Percentiles rank a stretch among this genome's conserved stretches.
Evolutionary conservation across 2,888 invertebrate species (phyloP).

Genomic region (Keiferia lycopersicella): DNA sequence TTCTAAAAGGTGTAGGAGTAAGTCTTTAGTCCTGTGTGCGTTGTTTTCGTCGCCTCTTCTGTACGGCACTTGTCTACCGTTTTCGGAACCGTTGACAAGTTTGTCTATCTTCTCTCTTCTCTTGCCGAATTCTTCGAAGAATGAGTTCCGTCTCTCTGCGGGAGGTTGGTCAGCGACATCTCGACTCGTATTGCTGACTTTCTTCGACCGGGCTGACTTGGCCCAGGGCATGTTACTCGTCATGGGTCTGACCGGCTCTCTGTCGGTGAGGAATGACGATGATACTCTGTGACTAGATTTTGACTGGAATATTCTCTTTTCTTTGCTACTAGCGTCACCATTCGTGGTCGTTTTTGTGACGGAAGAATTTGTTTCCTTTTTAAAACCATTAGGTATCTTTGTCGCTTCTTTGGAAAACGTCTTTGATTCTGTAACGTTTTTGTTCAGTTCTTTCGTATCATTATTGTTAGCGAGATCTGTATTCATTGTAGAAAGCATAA

Average conservation of each 20-base stretch:
- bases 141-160: constrained; percentile 79
- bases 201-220: constrained; percentile 82
- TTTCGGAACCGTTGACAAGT: constrained; percentile 67
- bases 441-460: constrained; percentile 65
- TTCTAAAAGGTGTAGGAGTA: constrained; percentile 86
- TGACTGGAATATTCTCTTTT: constrained; percentile 64
- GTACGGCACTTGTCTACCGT: constrained; percentile 70
- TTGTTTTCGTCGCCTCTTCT: constrained; percentile 79
- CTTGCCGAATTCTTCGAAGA: constrained; percentile 75
- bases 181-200: constrained; percentile 85
- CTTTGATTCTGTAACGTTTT: constrained; percentile 65
- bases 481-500: constrained; percentile 86
- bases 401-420: constrained; percentile 56
- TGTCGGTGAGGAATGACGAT: constrained; percentile 65
- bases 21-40: constrained; percentile 88
- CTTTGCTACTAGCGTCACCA: constrained; percentile 57
- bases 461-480: constrained; percentile 76
- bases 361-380: constrained; percentile 55
- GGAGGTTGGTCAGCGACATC: constrained; percentile 86
- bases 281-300: constrained; percentile 69
- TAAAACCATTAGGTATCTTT: constrained; percentile 64
- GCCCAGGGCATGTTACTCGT: constrained; percentile 80
- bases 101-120: constrained; percentile 72
- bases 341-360: constrained; percentile 62
- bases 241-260: constrained; percentile 69